Conservation (phyloP, 2,888 invertebrate genomes). For the Griposia aprilina region DNA sequence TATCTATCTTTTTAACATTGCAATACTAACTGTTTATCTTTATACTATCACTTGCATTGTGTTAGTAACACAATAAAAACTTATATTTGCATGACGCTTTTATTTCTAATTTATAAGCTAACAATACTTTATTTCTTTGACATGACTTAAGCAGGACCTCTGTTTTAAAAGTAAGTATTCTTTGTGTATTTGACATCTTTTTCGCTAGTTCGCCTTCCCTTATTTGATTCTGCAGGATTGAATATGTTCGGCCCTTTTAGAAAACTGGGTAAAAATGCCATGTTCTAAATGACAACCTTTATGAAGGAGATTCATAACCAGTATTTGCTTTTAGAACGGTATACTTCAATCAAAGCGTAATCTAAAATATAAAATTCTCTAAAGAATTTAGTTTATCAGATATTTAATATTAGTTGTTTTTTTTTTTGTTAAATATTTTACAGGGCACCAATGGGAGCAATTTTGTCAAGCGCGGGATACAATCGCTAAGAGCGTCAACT, state of each 20-base stretch:
- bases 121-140: neutral
- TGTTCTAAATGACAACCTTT: neutral
- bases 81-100: conserved; percentile 55
- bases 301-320: neutral
- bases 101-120: conserved; percentile 48
- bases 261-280: neutral
- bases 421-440: conserved; percentile 44
- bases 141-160: conserved; percentile 48
- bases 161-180: conserved; percentile 50
- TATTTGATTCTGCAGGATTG: neutral
- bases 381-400: too few relatives aligned
- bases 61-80: conserved; percentile 55
- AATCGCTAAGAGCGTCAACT: conserved; percentile 79
- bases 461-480: conserved; percentile 82
- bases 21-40: neutral
- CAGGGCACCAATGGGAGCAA: conserved; percentile 83
- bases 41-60: conserved; percentile 3
- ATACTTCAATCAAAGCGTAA: neutral
- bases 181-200: conserved; percentile 4
- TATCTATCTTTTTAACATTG: neutral
- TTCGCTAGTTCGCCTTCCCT: neutral
- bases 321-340: neutral
- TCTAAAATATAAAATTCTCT: neutral
- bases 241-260: neutral
- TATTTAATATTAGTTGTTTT: neutral